Conservation (phyloP, 2,888 invertebrate species). For the Perdita meconis region DNA sequence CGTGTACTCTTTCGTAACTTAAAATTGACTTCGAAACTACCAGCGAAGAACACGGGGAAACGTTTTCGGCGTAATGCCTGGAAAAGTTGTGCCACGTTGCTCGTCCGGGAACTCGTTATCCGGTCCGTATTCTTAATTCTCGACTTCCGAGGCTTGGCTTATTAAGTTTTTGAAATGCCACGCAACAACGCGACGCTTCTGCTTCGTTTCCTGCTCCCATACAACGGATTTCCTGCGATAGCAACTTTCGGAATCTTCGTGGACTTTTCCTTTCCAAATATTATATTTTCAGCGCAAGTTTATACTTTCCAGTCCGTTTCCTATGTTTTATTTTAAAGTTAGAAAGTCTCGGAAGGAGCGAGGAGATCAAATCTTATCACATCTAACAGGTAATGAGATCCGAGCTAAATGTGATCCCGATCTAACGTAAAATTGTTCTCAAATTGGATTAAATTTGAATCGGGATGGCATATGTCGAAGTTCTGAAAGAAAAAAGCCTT, state of each 20-base stretch:
- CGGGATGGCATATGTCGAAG: too few species aligned
- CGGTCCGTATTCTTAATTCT: conserved; percentile 5
- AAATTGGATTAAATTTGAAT: too few species aligned
- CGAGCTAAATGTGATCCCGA: too few species aligned
- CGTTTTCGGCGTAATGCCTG: neutral
- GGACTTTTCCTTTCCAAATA: too few species aligned
- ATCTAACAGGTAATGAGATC: too few species aligned
- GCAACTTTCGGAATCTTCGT: neutral
- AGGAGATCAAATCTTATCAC: too few species aligned
- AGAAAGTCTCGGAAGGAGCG: too few species aligned
- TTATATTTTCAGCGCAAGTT: too few species aligned
- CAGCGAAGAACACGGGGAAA: conserved; percentile 2
- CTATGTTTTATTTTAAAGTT: too few species aligned
- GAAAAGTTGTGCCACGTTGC: neutral
- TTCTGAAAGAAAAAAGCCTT: too few species aligned
- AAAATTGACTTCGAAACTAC: conserved; percentile 13
- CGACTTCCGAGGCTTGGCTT: neutral
- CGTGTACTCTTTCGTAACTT: conserved; percentile 5
- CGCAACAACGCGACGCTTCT: neutral
- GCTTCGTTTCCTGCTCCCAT: neutral
- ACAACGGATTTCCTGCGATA: neutral
- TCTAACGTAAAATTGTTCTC: too few species aligned
- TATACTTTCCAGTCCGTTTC: too few species aligned
- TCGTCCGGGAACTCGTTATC: conserved; percentile 1
- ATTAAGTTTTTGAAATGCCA: neutral